Conservation (phyloP, 2,888 invertebrate genomes). For the Diadromus collaris region DNA sequence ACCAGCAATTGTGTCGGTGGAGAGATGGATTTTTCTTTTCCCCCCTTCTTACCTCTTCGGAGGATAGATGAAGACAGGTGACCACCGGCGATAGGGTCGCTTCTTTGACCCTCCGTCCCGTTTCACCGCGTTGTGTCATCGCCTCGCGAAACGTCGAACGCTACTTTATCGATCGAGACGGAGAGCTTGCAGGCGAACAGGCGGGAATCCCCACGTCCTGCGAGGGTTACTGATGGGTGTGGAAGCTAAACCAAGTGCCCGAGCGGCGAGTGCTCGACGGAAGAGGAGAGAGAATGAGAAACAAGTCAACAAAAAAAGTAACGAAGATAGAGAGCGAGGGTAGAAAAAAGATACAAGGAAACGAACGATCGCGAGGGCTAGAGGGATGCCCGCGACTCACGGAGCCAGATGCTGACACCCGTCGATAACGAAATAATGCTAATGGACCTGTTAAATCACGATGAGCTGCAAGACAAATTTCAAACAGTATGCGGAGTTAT, state of each 20-base stretch:
- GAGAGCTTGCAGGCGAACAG: not conserved
- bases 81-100: not conserved
- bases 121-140: not conserved
- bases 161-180: slow-evolving; percentile 49
- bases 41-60: slow-evolving; percentile 4
- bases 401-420: slow-evolving; percentile 12
- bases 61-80: slow-evolving; percentile 10
- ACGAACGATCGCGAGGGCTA: slow-evolving; percentile 26
- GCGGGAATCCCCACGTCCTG: slow-evolving; percentile 5
- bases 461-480: slow-evolving; percentile 2
- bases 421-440: slow-evolving; percentile 43
- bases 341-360: slow-evolving; percentile 15
- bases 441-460: slow-evolving; percentile 32
- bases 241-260: slow-evolving; percentile 37
- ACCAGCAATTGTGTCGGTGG: slow-evolving; percentile 13
- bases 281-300: slow-evolving; percentile 13
- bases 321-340: slow-evolving; percentile 16
- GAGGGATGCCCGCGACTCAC: slow-evolving; percentile 1
- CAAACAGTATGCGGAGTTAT: slow-evolving; percentile 3
- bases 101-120: not conserved
- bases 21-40: slow-evolving; percentile 19
- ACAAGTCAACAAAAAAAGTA: slow-evolving; percentile 14
- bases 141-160: slow-evolving; percentile 41
- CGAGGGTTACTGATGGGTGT: slow-evolving; percentile 6
- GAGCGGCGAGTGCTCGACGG: slow-evolving; percentile 25